Evolutionary conservation across 2,888 invertebrate species (phyloP).

Genomic region (Scrobipalpa atriplicella): DNA sequence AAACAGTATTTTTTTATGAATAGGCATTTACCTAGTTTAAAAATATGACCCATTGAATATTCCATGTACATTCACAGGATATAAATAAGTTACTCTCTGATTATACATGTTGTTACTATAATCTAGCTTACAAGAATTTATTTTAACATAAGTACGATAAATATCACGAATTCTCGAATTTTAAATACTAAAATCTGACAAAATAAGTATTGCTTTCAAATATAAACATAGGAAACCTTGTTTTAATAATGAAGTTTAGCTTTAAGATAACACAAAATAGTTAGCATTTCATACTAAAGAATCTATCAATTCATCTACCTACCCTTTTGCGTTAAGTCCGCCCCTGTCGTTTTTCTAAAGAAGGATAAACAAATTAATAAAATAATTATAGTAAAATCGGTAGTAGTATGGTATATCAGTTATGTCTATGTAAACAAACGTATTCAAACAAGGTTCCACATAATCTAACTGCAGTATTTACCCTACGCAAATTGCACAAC

Average conservation of each 20-base stretch:
- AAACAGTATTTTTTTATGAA: background rate
- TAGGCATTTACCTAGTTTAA: background rate
- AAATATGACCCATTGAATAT: background rate
- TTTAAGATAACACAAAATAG: too few relatives aligned
- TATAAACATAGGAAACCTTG: background rate
- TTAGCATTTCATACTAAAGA: too few relatives aligned
- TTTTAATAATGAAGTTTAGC: background rate
- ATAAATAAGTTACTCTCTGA: background rate
- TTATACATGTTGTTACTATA: too few relatives aligned
- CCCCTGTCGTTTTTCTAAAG: too few relatives aligned
- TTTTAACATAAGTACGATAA: background rate
- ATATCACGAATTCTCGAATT: slow-evolving; percentile 7
- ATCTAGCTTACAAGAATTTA: background rate
- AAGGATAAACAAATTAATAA: too few relatives aligned
- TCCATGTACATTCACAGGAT: too few relatives aligned
- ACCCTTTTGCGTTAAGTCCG: too few relatives aligned
- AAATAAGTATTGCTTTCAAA: background rate
- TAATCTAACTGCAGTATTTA: background rate
- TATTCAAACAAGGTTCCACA: too few relatives aligned
- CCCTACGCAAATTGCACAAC: slow-evolving; percentile 11
- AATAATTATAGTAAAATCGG: too few relatives aligned
- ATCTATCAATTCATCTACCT: too few relatives aligned
- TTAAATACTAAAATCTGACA: background rate
- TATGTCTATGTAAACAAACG: too few relatives aligned
- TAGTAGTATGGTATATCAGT: too few relatives aligned